phyloP scores from a whole-genome alignment of 64 coral and sea anemone species.

The Pocillopora damicornis region DNA sequence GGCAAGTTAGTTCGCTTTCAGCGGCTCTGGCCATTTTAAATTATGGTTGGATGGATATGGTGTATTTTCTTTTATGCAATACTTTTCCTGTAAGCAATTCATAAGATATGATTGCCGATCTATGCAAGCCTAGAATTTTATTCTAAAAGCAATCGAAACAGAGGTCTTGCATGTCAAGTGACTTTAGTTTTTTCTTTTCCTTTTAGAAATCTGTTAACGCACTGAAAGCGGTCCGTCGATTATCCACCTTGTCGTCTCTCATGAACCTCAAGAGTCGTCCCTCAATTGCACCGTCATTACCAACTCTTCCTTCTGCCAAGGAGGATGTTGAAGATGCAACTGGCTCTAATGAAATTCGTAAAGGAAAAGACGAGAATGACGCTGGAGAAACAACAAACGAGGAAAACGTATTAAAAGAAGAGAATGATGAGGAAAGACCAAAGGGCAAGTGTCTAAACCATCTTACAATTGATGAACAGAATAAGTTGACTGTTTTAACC shows the following conservation, averaged over 20 bases:
- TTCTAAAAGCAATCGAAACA: no score
- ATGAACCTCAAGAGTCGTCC: constrained; percentile 46
- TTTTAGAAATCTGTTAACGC: constrained; percentile 91
- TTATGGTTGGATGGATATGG: no score
- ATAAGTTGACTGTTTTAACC: no score
- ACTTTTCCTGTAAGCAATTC: no score
- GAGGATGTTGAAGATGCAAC: constrained; percentile 28
- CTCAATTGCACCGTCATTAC: constrained; percentile 58
- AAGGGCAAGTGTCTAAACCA: background rate
- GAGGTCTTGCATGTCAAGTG: no score
- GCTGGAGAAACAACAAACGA: background rate
- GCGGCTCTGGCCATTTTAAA: no score
- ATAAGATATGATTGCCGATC: no score
- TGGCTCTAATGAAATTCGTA: background rate
- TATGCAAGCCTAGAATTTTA: no score
- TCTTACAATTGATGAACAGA: background rate
- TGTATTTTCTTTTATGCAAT: no score
- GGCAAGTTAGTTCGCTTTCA: no score
- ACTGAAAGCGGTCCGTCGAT: constrained; percentile 70
- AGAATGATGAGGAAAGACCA: background rate
- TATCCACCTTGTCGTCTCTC: constrained; percentile 54
- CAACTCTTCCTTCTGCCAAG: constrained; percentile 37
- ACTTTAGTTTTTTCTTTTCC: background rate
- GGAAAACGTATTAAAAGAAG: background rate
- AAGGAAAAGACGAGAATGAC: background rate